Evolutionary conservation across 2,797 vertebrate genomes (phyloP).

Genomic region (Coregonus sp.): DNA sequence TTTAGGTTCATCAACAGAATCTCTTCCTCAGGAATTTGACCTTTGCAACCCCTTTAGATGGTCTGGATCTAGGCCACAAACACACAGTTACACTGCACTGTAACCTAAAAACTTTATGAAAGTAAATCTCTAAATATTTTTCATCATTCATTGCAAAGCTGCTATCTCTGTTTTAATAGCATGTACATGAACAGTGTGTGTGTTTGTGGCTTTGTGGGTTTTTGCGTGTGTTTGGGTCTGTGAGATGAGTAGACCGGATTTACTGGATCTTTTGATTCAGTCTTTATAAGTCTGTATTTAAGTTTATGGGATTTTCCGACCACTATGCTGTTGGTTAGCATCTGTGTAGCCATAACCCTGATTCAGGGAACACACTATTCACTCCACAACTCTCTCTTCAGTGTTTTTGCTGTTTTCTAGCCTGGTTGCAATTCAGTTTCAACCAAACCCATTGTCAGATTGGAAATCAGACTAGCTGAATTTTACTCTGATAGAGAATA

Average conservation of each 20-base stretch:
- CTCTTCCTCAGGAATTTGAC: slow-evolving; percentile 75
- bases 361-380: neutral
- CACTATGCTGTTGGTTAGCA: neutral
- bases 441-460: no score
- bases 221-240: no score
- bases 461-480: no score
- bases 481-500: no score
- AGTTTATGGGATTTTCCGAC: neutral
- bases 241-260: neutral
- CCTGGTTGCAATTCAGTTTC: neutral
- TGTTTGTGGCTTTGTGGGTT: neutral
- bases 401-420: neutral
- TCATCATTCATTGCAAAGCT: slow-evolving; percentile 29
- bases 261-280: neutral
- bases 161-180: slow-evolving; percentile 24
- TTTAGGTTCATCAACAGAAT: slow-evolving; percentile 68
- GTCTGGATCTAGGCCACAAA: slow-evolving; percentile 66
- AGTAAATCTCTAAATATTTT: slow-evolving; percentile 40
- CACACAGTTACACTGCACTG: slow-evolving; percentile 63
- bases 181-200: neutral
- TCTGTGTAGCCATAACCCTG: neutral
- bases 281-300: neutral
- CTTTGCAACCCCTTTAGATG: slow-evolving; percentile 61
- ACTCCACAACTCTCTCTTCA: neutral
- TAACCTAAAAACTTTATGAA: slow-evolving; percentile 64